Base-by-base conservation (phyloP, 1,140 invertebrate species). In the Dreissena polymorpha region DNA sequence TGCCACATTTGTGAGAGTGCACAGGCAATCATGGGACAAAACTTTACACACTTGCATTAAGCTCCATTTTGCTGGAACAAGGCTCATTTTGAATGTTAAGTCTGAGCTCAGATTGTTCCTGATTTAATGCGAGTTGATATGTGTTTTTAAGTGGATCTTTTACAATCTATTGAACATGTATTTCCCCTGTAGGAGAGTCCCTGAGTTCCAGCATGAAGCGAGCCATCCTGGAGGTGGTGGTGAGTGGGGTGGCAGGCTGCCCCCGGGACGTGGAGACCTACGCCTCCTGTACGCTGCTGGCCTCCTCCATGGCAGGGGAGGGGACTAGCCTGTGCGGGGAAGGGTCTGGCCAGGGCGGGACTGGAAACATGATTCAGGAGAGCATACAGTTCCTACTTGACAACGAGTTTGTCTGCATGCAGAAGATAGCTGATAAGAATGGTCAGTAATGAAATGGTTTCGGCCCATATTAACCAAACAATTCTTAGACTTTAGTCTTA, bases 231-330 rank as follows among this genome's bases (percentile, higher is more conserved):
- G 95, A 95, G 93, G 94, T 95, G 87, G 96, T 99, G 82, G 97
- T 97, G 0, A 98, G 97, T 92, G 96, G 97, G 86, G 95, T 97
- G 10, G 96, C 97, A 0, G 94, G 93, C 67, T 96, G 95, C 0
- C 94, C 94, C 5, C 91, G 93, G 49, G 97, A 99, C 90, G 94
- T 99, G 25, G 91, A 95, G 57, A 89, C 95, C 18, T 99, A 99
- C 92, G 95, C 95, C 2, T 95, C 95, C 84, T 98, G 97, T 90
- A 99, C 97, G 3, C 94, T 97, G 79, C 88, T 95, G 16, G 93
- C 93, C 50, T 91, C 92, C 12, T 90, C 90, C 13, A 50, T 91
- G 64, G 68, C 80, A 49, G 75, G 71, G 29, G 87, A 87, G 12
- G 39, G 39, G 21, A 3, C 3, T 2, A 10, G 21, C 57, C 57